Evolutionary conservation across 2,113 vertebrate genomes (phyloP), one percentile per base, ranked within the genome.

Genomic region (Neomonachus schauinslandi): DNA sequence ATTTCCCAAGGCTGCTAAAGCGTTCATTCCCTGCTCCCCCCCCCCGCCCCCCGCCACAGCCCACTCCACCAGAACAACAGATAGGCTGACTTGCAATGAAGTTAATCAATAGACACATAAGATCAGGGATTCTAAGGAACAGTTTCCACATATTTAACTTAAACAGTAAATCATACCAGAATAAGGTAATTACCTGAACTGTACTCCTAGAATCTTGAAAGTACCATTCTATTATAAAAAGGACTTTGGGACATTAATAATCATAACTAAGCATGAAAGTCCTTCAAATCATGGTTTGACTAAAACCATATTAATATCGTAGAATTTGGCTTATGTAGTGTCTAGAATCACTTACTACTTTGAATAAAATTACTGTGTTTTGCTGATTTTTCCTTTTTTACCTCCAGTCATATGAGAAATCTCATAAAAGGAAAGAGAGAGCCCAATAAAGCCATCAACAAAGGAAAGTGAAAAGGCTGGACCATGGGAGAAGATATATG

Each of bases 91-190:
- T 83, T 84, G 26, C 3, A 69, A 4, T 16, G 21, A 67, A 13
- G 57, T 87, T 91, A 76, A 88, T 81, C 69, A 80, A 93, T 21
- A 81, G 76, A 5, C 24, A 69, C 7, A 53, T 28, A 89, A 69
- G 7, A 42, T 91, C 53, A 91, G 39, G 28, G 15, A 13, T 53
- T 93, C 36, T 46, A 63, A 84, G 31, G 15, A 91, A 61, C 4
- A 89, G 88, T 91, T 89, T n/a, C 2, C 36, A 85, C 2, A 59
- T 39, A 76, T 33, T 49, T 26, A 87, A 46, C 24, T 59, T 61
- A 59, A 67, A 89, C 9, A 84, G 36, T 84, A 91, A 93, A 91
- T 88, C 19, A 91, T 90, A 89, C 31, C 42, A 49, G 82, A 24
- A 93, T 11, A 91, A 39, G 49, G 14, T 33, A 53, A 83, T 83